These are phyloP conservation scores for Chunga burmeisteri DNA, from an alignment of 2,113 vertebrate species.

Conservation along the genomic window DNA sequence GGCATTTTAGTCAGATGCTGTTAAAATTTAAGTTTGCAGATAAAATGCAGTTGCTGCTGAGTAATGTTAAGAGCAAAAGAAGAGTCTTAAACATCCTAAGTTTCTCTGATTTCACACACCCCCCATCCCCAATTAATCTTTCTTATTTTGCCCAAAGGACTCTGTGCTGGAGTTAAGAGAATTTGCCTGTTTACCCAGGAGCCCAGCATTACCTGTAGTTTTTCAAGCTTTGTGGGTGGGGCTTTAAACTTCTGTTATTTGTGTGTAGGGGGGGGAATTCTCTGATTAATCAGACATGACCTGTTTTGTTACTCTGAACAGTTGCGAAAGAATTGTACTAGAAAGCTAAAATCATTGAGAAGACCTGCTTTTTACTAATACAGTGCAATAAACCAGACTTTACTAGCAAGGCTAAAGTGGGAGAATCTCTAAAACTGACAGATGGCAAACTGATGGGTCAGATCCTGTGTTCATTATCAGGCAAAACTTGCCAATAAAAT, in stretches of 20 bases:
- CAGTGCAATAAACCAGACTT: not conserved
- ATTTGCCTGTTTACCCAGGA: not conserved
- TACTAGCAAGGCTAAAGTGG: not conserved
- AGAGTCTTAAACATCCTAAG: not conserved
- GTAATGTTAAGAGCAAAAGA: not conserved
- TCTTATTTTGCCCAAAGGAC: not conserved
- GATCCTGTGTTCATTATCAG: not conserved
- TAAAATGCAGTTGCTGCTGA: slow-evolving; percentile 26
- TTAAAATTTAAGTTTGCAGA: slow-evolving; percentile 11
- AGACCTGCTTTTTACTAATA: not conserved
- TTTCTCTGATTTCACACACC: not conserved
- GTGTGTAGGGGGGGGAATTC: too few relatives aligned
- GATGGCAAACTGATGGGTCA: not conserved
- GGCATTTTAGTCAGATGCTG: slow-evolving; percentile 19
- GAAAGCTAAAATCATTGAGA: not conserved
- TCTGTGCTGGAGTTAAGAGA: not conserved
- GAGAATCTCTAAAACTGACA: not conserved
- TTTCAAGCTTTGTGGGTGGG: not conserved
- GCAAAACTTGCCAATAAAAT: not conserved
- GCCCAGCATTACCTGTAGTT: accelerated
- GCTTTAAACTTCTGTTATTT: not conserved
- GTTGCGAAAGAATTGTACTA: not conserved
- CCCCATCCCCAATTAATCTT: not conserved
- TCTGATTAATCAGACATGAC: not conserved
- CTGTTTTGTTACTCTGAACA: not conserved